Evolutionary conservation across 2,888 invertebrate genomes (phyloP).

Genomic region (Pelosia muscerda): DNA sequence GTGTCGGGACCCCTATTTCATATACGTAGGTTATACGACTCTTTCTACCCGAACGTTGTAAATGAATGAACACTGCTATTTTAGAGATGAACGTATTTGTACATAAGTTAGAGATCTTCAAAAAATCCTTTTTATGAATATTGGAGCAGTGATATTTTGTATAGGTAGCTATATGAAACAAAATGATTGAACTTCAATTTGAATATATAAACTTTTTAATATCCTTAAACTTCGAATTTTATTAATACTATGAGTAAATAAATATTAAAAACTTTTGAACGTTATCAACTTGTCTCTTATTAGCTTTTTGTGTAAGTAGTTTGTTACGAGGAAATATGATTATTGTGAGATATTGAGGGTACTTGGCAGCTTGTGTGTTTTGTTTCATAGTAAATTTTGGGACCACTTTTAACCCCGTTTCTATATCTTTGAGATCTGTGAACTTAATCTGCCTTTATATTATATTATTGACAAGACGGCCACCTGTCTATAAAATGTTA

Average conservation of each 20-base stretch:
- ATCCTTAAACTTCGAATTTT: slow-evolving; percentile 65
- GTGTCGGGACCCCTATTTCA: slow-evolving; percentile 60
- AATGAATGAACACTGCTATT: slow-evolving; percentile 69
- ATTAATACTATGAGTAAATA: slow-evolving; percentile 36
- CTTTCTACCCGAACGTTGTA: slow-evolving; percentile 52
- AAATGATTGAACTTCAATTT: slow-evolving; percentile 60
- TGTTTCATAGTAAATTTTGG: slow-evolving; percentile 85
- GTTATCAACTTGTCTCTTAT: slow-evolving; percentile 63
- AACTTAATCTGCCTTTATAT: slow-evolving; percentile 43
- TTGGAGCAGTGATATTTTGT: slow-evolving; percentile 83
- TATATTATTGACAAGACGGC: slow-evolving; percentile 41
- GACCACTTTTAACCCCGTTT: slow-evolving; percentile 78
- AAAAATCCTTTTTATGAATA: slow-evolving; percentile 73
- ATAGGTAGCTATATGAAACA: slow-evolving; percentile 71
- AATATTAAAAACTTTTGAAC: slow-evolving; percentile 48
- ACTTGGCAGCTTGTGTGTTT: slow-evolving; percentile 74
- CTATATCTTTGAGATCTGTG: slow-evolving; percentile 61
- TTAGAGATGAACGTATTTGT: slow-evolving; percentile 74
- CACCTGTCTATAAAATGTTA: slow-evolving; percentile 40
- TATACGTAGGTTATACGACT: slow-evolving; percentile 57
- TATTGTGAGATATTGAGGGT: slow-evolving; percentile 59
- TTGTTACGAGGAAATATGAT: slow-evolving; percentile 59
- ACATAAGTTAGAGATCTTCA: slow-evolving; percentile 71
- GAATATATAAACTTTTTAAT: slow-evolving; percentile 65
- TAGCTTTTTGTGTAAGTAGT: slow-evolving; percentile 77